Percentiles rank a stretch among this genome's conserved stretches.
Conservation (phyloP, 1,140 invertebrate species). For the Gryon sp. region DNA sequence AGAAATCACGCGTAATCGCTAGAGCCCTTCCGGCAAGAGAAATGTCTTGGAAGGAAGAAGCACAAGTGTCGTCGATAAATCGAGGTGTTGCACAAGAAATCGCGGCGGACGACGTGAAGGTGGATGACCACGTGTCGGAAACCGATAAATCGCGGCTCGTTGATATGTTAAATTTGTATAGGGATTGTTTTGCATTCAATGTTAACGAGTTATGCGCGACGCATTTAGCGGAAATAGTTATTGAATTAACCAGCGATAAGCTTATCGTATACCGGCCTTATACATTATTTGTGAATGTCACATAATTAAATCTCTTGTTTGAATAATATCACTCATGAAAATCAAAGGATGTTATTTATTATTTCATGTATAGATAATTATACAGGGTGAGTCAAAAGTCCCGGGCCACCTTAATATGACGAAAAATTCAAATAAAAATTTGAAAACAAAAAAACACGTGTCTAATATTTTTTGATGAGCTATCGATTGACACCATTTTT, state of each 20-base stretch:
- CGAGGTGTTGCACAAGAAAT: background rate
- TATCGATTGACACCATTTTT: too few species aligned
- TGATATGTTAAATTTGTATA: background rate
- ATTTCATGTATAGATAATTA: too few species aligned
- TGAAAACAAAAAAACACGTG: too few species aligned
- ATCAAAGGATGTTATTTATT: too few species aligned
- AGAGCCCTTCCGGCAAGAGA: background rate
- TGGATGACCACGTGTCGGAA: background rate
- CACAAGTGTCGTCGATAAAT: background rate
- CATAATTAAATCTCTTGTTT: too few species aligned
- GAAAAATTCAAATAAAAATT: too few species aligned
- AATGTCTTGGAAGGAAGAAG: background rate
- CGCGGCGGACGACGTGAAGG: too few species aligned
- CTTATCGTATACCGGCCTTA: conserved; percentile 49
- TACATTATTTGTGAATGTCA: conserved; percentile 29
- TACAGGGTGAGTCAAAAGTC: too few species aligned
- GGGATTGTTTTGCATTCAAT: conserved; percentile 4
- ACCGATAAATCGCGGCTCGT: background rate
- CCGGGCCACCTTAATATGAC: too few species aligned
- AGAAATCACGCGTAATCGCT: background rate
- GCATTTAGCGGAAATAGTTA: conserved; percentile 15
- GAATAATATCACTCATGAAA: too few species aligned
- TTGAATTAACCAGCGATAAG: conserved; percentile 24
- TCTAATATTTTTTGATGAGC: too few species aligned
- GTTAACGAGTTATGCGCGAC: too few species aligned